A percentile compares a stretch with the other conserved stretches of the same genome.
These are phyloP conservation scores for Gobio gobio DNA, from an alignment of 2,113 vertebrate genomes.

Conservation along the genomic window DNA sequence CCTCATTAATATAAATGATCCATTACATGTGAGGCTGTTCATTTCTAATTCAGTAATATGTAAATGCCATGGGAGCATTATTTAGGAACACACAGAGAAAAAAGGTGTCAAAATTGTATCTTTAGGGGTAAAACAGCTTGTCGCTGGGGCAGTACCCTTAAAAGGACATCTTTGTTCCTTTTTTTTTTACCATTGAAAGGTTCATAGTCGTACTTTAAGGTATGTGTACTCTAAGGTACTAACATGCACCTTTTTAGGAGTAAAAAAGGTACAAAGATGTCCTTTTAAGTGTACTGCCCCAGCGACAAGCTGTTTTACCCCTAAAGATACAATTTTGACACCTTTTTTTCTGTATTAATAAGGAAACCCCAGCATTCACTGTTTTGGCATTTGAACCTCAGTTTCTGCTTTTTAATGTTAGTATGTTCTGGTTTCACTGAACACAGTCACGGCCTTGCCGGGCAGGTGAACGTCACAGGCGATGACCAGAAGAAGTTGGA, in stretches of 20 bases:
- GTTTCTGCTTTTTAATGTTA: background rate
- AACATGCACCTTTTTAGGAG: too few relatives aligned
- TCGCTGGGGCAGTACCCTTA: too few relatives aligned
- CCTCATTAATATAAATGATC: background rate
- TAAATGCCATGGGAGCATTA: background rate
- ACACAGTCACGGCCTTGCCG: conserved; percentile 87
- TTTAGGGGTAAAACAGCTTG: too few relatives aligned
- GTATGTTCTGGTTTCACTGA: conserved; percentile 6
- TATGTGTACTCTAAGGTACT: too few relatives aligned
- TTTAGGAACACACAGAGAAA: background rate
- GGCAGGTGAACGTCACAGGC: conserved; percentile 90
- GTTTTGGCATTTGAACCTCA: background rate
- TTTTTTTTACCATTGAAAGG: too few relatives aligned
- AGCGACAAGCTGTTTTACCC: too few relatives aligned
- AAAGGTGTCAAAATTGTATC: too few relatives aligned
- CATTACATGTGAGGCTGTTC: background rate
- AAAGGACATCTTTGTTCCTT: too few relatives aligned
- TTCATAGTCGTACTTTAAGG: too few relatives aligned
- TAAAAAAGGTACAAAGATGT: too few relatives aligned
- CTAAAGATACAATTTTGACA: too few relatives aligned
- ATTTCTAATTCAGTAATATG: background rate
- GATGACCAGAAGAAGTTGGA: conserved; percentile 97
- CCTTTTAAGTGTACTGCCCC: too few relatives aligned
- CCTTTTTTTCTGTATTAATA: background rate
- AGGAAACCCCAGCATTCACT: background rate